These are phyloP conservation scores for Teinopalpus imperialis DNA, from an alignment of 2,888 invertebrate genomes.

Conservation along the genomic window DNA sequence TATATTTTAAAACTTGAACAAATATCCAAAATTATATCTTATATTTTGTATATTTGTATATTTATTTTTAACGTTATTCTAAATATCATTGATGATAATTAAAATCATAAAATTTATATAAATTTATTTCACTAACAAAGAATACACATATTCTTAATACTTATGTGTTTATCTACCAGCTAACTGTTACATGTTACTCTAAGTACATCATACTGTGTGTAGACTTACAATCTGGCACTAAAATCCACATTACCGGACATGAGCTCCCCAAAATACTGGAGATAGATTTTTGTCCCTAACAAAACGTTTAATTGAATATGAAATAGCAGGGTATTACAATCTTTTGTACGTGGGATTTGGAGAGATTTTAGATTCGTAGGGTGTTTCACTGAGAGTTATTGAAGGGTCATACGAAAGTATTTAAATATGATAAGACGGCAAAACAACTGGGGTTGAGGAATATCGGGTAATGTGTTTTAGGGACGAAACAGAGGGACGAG, in stretches of 20 bases:
- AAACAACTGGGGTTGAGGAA: conserved; percentile 51
- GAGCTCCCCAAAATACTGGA: conserved; percentile 55
- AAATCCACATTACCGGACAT: conserved; percentile 43
- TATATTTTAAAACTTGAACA: no score
- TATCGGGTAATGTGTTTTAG: conserved; percentile 33
- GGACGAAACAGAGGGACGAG: conserved; percentile 35
- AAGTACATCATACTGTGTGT: not conserved
- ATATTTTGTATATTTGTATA: no score
- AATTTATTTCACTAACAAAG: no score
- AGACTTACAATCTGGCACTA: conserved; percentile 23
- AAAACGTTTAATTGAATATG: conserved; percentile 88
- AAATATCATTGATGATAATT: no score
- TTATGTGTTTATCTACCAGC: no score
- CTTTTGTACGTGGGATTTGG: conserved; percentile 74
- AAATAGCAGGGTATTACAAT: conserved; percentile 80
- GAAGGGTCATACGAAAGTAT: conserved; percentile 70
- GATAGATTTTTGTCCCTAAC: conserved; percentile 82
- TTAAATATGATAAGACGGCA: conserved; percentile 51
- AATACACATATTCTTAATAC: no score
- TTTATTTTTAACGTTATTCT: no score
- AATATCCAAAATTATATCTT: no score
- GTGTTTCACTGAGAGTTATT: conserved; percentile 61
- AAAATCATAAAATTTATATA: no score
- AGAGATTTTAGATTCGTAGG: conserved; percentile 55
- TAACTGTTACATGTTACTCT: not conserved